phyloP scores from a whole-genome alignment of 2,888 invertebrate species.

The Oxycera nigricornis region DNA sequence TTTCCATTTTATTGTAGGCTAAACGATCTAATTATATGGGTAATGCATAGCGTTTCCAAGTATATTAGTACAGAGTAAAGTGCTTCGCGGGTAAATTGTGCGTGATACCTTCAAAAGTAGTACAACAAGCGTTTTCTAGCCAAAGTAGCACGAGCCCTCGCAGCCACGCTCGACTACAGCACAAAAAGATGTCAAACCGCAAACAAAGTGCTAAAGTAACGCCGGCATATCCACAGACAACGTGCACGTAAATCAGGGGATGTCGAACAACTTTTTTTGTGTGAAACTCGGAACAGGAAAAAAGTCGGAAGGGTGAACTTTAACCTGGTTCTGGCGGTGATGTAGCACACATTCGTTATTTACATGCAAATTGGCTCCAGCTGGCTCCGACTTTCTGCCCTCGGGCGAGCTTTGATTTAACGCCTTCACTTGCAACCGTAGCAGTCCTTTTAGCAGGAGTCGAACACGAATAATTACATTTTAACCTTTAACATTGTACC shows the following conservation, averaged over 20 bases:
- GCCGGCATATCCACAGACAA: constrained; percentile 10
- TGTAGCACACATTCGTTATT: constrained; percentile 27
- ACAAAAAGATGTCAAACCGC: constrained; percentile 14
- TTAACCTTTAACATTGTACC: constrained; percentile 29
- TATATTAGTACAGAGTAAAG: no score
- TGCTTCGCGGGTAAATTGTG: no score
- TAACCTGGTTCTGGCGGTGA: background rate
- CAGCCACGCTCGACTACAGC: no score
- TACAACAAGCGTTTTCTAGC: background rate
- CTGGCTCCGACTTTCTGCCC: constrained; percentile 36
- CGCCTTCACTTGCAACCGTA: constrained; percentile 12
- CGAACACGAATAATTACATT: constrained; percentile 39
- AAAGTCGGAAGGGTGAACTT: constrained; percentile 23
- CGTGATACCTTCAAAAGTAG: no score
- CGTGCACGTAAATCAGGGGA: constrained; percentile 24
- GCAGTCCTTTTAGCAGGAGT: background rate
- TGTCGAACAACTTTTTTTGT: constrained; percentile 19
- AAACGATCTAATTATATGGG: no score
- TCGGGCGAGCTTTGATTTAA: constrained; percentile 29
- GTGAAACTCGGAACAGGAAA: background rate
- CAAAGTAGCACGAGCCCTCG: no score
- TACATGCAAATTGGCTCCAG: constrained; percentile 39
- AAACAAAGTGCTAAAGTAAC: constrained; percentile 27
- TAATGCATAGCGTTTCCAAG: no score
- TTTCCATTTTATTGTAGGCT: no score